A percentile compares a stretch with the other conserved stretches of the same genome.
These are phyloP conservation scores for Phoebastria nigripes DNA, from an alignment of 2,797 vertebrate genomes.

Conservation along the genomic window DNA sequence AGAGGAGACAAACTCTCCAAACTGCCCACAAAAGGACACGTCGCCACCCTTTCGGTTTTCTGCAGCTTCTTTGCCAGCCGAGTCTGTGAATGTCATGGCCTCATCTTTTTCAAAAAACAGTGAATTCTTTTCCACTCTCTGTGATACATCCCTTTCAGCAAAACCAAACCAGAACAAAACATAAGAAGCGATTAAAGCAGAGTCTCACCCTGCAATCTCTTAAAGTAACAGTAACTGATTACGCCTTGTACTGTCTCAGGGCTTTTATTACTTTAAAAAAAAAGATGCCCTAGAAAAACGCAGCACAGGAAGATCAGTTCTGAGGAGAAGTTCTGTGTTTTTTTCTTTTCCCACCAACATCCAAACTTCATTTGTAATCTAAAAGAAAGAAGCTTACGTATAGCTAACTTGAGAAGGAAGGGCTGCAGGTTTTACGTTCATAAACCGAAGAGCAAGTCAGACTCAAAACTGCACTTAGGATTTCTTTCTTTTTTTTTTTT, in stretches of 20 bases:
- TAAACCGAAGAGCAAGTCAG: not conserved
- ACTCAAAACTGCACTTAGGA: not conserved
- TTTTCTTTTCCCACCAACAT: not conserved
- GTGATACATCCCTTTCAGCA: constrained; percentile 35
- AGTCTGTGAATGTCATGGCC: constrained; percentile 40
- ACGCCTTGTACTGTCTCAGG: not conserved
- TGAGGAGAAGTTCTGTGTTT: not conserved
- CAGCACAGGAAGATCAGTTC: not conserved
- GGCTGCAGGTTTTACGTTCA: not conserved
- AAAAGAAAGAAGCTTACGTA: not conserved
- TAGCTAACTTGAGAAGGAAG: not conserved
- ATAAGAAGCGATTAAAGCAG: not conserved
- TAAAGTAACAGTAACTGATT: constrained; percentile 15
- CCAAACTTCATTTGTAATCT: not conserved
- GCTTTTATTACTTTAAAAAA: not conserved
- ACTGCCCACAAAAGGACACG: constrained; percentile 22
- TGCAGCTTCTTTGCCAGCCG: constrained; percentile 28
- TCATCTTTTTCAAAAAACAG: constrained; percentile 49
- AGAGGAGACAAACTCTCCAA: constrained; percentile 13
- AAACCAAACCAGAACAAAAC: constrained; percentile 42
- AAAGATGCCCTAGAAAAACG: not conserved
- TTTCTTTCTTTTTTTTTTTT: not conserved
- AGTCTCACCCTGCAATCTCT: not conserved
- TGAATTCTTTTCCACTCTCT: constrained; percentile 45
- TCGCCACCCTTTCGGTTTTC: constrained; percentile 36